Evolutionary conservation across 2,113 vertebrate genomes (phyloP), one percentile per base, ranked within the genome.

Genomic region (Melanostigma gelatinosum): DNA sequence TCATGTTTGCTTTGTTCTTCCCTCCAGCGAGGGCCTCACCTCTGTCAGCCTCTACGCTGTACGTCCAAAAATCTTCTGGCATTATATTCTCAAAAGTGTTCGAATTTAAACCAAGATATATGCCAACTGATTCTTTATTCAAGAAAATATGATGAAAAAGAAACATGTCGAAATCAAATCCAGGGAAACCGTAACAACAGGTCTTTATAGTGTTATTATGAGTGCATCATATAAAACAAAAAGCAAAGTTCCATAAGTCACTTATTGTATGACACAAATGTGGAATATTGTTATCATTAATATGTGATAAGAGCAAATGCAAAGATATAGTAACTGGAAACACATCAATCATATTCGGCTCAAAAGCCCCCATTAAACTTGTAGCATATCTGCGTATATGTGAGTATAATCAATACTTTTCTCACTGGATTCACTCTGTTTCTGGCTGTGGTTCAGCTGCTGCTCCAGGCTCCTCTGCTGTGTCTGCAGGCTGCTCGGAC

Each of bases 1-100:
- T 60, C 57, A 1, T 82, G 76, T 74, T 81, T 75, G 38, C 72
- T 86, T 84, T 90, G 64, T 75, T 84, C 32, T 8, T 34, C 48
- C 11, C n/a, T 66, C 57, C 52, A 18, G 8, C 40, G 70, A 57
- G 61, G 2, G 4, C 16, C 22, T 66, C 42, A 36, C 38, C 61
- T 32, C 34, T 54, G 29, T 66, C 46, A 65, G 36, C 42, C 65
- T 40, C 24, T 27, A 40, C 36, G 20, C 48, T 77, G 34, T 27
- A 9, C 15, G 34, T 72, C 46, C 16, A 15, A 0, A 61, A 64
- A 42, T 46, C 55, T 13, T 62, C 32, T 27, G 9, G 18, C 42
- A 72, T 3, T 36, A n/a, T 63, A 38, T 20, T 13, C 24, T 16
- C 40, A 62, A 15, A 55, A 46, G 8, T 50, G 18, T 9, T 46